Conservation (phyloP, 2,888 invertebrate genomes). For the Aporophyla lueneburgensis region DNA sequence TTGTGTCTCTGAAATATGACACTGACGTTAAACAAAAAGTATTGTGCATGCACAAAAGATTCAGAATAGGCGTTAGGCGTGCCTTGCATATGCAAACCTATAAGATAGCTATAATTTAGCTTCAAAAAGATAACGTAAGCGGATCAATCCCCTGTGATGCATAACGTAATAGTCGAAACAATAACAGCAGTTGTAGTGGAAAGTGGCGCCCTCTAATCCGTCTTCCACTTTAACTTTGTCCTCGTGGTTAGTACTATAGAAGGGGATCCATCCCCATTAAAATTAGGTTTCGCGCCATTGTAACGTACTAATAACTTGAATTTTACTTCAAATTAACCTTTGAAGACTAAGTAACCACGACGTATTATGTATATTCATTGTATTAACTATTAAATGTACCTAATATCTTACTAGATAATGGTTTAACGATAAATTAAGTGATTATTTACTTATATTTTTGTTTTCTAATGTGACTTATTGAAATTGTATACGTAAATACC, state of each 20-base stretch:
- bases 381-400: neutral
- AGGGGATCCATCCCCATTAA: conserved; percentile 12
- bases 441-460: neutral
- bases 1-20: conserved; percentile 64
- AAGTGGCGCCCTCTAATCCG: conserved; percentile 65
- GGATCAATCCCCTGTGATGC: conserved; percentile 23
- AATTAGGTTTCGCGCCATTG: conserved; percentile 19
- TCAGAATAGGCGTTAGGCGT: conserved; percentile 1
- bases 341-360: neutral
- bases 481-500: neutral
- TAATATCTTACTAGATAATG: neutral
- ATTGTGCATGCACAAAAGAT: conserved; percentile 14
- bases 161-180: conserved; percentile 55
- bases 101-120: conserved; percentile 16
- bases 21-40: conserved; percentile 56
- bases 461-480: neutral
- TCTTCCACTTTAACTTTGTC: conserved; percentile 35
- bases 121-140: conserved; percentile 22
- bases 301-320: conserved; percentile 6
- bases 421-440: neutral
- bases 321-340: neutral
- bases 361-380: neutral
- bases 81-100: conserved; percentile 3
- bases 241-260: conserved; percentile 52
- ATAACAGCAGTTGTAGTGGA: conserved; percentile 55